Evolutionary conservation across 2,797 vertebrate genomes (phyloP), one percentile per base, ranked within the genome.

Genomic region (Benthosema pterotum): DNA sequence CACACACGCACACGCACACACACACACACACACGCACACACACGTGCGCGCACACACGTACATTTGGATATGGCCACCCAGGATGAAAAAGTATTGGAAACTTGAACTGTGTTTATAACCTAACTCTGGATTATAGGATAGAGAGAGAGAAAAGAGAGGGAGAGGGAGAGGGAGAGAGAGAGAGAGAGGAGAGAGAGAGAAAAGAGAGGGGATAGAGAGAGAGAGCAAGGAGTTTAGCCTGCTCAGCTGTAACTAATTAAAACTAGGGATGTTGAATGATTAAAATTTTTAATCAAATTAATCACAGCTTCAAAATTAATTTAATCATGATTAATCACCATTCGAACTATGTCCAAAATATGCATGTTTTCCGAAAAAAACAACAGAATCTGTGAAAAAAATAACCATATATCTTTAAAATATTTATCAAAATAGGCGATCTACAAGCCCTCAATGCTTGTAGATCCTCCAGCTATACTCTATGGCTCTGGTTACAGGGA

Each of bases 121-220:
- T 83, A 87, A 82, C 71, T 86, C 80, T 84, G 85, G 91, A 93
- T 93, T 92, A 93, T 72, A 91, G 89, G 85, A 84, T 84, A 82
- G 77, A 71, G 52, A 51, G 42, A 43, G 53, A 43, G 45, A 16
- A 6, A 48, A 28, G 38, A 14, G 32, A 12, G 11, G 28, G 16
- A 43, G 42, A 12, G 32, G 32, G 46, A 45, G 47, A 12, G 28
- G 43, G 50, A 38, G 54, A 52, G 38, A 42, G 74, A 67, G 57
- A 48, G 64, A 52, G 69, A 52, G 63, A 51, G 53, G 68, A 71
- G 65, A 62, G 57, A 51, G 32, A 19, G 4, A 54, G 32, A 52
- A 16, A 19, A 11, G 22, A 16, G 43, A 65, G 50, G 61, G 19
- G 56, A 55, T 66, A 71, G 65, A 62, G 57, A 51, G 32, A 15